Evolutionary conservation across 2,113 vertebrate genomes (phyloP), one percentile per base, ranked within the genome.

Genomic region (Nansenia antarctica): DNA sequence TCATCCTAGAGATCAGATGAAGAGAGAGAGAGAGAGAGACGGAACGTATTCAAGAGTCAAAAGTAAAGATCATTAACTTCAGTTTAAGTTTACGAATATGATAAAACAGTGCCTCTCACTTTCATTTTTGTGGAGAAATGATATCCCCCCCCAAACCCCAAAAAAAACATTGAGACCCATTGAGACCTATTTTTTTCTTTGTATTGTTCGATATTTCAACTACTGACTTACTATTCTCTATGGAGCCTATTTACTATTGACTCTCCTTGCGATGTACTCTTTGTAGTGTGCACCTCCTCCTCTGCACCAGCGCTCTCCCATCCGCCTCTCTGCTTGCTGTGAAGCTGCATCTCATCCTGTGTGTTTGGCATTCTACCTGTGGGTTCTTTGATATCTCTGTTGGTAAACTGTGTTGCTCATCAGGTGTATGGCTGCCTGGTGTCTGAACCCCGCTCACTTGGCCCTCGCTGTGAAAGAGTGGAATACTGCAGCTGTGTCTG

Each of bases 281-380:
- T 37, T 42, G 18, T 42, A 42, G 12, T 1, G 39, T 42, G 14
- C 39, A 42, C 39, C 18, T 5, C 39, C 18, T 82, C 34, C 77
- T 84, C 79, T 80, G 77, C 82, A 83, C 81, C 82, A 84, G 84
- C 71, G 78, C 76, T 84, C 81, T 76, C 76, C 87, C 85, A 79
- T 85, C 84, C 71, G 85, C 87, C 84, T 84, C 89, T 87, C 86
- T 84, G 87, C 89, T 89, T 90, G 87, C 79, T 87, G 87, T 89
- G 87, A 84, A 76, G 79, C 82, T 86, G 78, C 89, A 89, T 90
- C 80, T 82, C 86, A 89, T 90, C 82, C n/a, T n/a, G 71, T 87
- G 86, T 90, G 84, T 90, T 90, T 90, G 89, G 79, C 89, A 87
- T 90, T 81, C 71, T 82, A 86, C 77, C 77, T 59, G 78, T 84